Base-by-base conservation (phyloP, 1,140 invertebrate species). In the Batillaria attramentaria region DNA sequence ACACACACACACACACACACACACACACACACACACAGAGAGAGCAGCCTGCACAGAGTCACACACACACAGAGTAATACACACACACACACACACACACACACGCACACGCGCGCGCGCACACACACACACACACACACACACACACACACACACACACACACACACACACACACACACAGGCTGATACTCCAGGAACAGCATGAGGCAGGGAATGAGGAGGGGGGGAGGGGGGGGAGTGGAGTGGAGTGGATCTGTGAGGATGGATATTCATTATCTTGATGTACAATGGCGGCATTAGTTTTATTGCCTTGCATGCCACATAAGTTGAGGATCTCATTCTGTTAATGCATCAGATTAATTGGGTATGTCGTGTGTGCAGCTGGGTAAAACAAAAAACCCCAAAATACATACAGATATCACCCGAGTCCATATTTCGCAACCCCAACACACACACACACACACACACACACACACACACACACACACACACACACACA, bases 111-210 rank as follows among this genome's bases (percentile, higher is more conserved):
- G 24, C 62, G 37, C 62, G 28, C 62, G 37, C 8, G 24, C 62
- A 65, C 62, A 33, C 62, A 65, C 62, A 33, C 62, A 65, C 62
- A 33, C 13, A 65, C 62, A 35, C 10, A 65, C 62, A 33, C 13
- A 65, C 62, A 65, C 13, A 65, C 62, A 65, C 4, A 35, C 62
- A 65, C 62, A 65, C 62, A 65, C 62, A 35, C 62, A 65, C 62
- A 65, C 62, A 65, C 62, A 65, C 62, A 65, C 62, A 33, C 28
- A 65, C 62, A 65, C n/a, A 65, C 62, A 65, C 62, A 65, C 62
- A n/a, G n/a, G n/a, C n/a, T n/a, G n/a, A n/a, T n/a, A n/a, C n/a
- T n/a, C n/a, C n/a, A n/a, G 24, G 24, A 24, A 50, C 10, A 50
- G 46, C 10, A n/a, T n/a, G n/a, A n/a, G n/a, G n/a, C n/a, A n/a